Evolutionary conservation across 92 coral and sea anemone species (phyloP).

Genomic region (Porites cylindrica): DNA sequence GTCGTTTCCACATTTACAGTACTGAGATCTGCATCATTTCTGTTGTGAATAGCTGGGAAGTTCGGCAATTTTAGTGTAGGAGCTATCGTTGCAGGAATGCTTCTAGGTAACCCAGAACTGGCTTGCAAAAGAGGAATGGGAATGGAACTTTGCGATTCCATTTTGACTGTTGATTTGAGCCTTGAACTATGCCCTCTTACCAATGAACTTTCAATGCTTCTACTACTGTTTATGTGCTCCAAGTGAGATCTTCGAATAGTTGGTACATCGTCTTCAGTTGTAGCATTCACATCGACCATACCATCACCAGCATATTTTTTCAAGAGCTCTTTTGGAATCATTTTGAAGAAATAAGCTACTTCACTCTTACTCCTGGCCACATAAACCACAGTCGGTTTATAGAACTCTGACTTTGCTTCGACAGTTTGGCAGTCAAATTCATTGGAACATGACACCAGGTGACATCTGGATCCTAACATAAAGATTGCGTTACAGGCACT

Average conservation of each 20-base stretch:
- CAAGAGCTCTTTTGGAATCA: constrained; percentile 62
- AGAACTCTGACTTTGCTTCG: constrained; percentile 73
- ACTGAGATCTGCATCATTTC: too few relatives aligned
- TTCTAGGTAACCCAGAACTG: background rate
- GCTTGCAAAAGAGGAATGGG: background rate
- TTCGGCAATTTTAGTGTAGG: background rate
- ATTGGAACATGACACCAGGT: constrained; percentile 78
- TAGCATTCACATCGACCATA: background rate
- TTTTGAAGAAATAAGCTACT: constrained; percentile 51
- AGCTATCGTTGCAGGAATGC: background rate
- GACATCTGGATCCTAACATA: constrained; percentile 83
- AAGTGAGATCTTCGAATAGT: constrained; percentile 35
- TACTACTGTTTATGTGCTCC: background rate
- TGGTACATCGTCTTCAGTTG: background rate
- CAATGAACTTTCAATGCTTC: background rate
- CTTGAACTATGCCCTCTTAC: background rate
- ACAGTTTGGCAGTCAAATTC: constrained; percentile 77
- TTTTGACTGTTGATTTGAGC: background rate
- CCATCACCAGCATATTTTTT: background rate
- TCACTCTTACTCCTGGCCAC: constrained; percentile 70
- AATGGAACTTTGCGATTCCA: background rate
- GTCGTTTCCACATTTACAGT: too few relatives aligned
- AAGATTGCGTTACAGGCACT: constrained; percentile 84
- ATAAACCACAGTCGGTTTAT: constrained; percentile 76
- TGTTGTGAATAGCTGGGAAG: background rate